These are phyloP conservation scores for Heliocidaris erythrogramma DNA, from an alignment of 35 echinoderm and acorn worm genomes.

Conservation along the genomic window DNA sequence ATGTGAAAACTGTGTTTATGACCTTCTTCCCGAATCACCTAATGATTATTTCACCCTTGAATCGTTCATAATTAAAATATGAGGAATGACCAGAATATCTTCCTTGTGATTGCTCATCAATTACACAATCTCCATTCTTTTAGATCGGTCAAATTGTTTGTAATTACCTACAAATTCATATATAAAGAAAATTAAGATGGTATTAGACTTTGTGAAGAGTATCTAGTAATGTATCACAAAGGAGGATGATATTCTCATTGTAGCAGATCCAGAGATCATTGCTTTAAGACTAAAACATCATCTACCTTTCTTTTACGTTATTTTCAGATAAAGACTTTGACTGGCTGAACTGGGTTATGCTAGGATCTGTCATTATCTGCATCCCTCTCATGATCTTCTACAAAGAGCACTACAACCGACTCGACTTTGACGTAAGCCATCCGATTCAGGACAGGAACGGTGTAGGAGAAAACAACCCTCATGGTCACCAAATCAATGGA, in stretches of 20 bases:
- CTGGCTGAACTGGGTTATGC: constrained; percentile 80
- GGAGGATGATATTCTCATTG: neutral
- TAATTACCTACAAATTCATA: too few species aligned
- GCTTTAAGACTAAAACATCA: neutral
- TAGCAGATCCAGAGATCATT: neutral
- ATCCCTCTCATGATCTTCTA: constrained; percentile 68
- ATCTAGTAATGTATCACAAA: neutral
- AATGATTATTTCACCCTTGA: too few species aligned
- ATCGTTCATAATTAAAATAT: too few species aligned
- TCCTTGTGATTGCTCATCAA: too few species aligned
- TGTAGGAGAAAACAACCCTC: neutral
- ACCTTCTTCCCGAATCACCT: too few species aligned
- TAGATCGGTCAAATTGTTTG: too few species aligned
- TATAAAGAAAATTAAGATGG: too few species aligned
- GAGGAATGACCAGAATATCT: too few species aligned
- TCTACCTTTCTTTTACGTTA: neutral
- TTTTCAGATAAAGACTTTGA: constrained; percentile 31
- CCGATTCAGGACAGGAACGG: neutral
- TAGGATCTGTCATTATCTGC: constrained; percentile 55
- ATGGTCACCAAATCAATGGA: neutral
- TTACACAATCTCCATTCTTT: too few species aligned
- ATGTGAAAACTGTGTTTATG: too few species aligned
- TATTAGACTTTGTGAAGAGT: neutral
- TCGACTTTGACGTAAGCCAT: constrained; percentile 50
- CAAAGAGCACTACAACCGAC: constrained; percentile 82